These are phyloP conservation scores for Oxytorus armatus DNA, from an alignment of 2,888 invertebrate species.

Conservation along the genomic window DNA sequence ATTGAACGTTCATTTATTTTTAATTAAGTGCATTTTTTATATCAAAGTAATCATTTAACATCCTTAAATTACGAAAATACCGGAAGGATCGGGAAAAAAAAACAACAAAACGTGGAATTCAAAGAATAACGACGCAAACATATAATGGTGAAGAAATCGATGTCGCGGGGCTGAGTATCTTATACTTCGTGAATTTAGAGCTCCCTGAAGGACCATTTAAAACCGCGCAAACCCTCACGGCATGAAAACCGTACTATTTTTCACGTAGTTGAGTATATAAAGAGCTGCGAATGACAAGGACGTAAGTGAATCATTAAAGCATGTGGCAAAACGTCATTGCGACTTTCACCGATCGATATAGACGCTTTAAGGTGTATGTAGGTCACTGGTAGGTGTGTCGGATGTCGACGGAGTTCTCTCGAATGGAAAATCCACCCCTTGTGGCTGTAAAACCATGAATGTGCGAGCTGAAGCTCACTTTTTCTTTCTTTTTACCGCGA, in stretches of 20 bases:
- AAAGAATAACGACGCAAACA: neutral
- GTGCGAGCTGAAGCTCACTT: slow-evolving; percentile 24
- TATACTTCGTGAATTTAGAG: slow-evolving; percentile 5
- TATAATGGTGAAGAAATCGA: neutral
- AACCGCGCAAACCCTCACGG: neutral
- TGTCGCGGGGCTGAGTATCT: neutral
- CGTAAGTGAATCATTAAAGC: neutral
- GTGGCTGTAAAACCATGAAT: slow-evolving; percentile 8
- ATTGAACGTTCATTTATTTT: too few relatives aligned
- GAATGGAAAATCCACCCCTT: slow-evolving; percentile 33
- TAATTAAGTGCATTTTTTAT: too few relatives aligned
- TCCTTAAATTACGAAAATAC: too few relatives aligned
- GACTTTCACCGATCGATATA: slow-evolving; percentile 7
- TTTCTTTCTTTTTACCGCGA: neutral
- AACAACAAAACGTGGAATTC: neutral
- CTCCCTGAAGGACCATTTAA: slow-evolving; percentile 32
- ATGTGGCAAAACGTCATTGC: slow-evolving; percentile 13
- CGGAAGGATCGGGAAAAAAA: too few relatives aligned
- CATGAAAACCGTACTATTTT: neutral
- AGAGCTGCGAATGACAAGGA: neutral
- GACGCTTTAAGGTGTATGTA: slow-evolving; percentile 48
- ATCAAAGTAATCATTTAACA: neutral
- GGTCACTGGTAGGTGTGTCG: slow-evolving; percentile 64
- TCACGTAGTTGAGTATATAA: neutral
- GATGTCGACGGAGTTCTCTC: slow-evolving; percentile 6